Conservation (phyloP, 2,888 invertebrate species). For the Pristionchus arcanus region DNA sequence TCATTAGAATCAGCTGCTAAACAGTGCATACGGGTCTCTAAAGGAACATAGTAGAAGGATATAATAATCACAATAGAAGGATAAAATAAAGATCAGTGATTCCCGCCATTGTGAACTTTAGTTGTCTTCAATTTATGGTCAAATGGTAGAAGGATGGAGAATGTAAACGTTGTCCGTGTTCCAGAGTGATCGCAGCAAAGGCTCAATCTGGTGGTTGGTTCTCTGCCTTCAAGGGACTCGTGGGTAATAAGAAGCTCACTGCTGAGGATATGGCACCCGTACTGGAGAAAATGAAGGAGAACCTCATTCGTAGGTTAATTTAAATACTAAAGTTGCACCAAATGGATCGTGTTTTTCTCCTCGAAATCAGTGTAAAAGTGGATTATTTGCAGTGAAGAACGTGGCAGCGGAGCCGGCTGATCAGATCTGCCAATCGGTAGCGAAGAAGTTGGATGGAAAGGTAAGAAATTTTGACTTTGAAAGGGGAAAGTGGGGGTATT, state of each 20-base stretch:
- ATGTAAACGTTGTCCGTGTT: constrained; percentile 11
- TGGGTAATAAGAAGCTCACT: constrained; percentile 87
- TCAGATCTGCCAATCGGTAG: constrained; percentile 84
- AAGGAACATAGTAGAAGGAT: too few relatives aligned
- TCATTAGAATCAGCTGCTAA: too few relatives aligned
- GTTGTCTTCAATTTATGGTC: too few relatives aligned
- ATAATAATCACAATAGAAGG: too few relatives aligned
- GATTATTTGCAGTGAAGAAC: constrained; percentile 86
- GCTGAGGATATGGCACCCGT: constrained; percentile 89
- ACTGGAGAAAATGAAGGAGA: constrained; percentile 94
- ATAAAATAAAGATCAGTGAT: too few relatives aligned
- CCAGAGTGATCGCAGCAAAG: constrained; percentile 62
- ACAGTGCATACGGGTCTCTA: too few relatives aligned
- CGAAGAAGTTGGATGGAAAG: constrained; percentile 76
- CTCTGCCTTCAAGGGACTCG: constrained; percentile 87
- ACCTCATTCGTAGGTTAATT: constrained; percentile 85
- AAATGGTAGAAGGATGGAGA: too few relatives aligned
- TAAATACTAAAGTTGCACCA: neutral
- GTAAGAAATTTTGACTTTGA: constrained; percentile 33
- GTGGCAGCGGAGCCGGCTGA: constrained; percentile 96
- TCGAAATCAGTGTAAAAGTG: neutral
- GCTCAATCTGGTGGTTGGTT: constrained; percentile 83
- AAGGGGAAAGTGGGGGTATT: neutral
- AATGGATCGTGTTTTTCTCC: neutral
- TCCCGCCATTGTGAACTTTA: too few relatives aligned